Evolutionary conservation across 1,140 invertebrate genomes (phyloP), one percentile per base, ranked within the genome.

Genomic region (Drosophila pallidifrons): DNA sequence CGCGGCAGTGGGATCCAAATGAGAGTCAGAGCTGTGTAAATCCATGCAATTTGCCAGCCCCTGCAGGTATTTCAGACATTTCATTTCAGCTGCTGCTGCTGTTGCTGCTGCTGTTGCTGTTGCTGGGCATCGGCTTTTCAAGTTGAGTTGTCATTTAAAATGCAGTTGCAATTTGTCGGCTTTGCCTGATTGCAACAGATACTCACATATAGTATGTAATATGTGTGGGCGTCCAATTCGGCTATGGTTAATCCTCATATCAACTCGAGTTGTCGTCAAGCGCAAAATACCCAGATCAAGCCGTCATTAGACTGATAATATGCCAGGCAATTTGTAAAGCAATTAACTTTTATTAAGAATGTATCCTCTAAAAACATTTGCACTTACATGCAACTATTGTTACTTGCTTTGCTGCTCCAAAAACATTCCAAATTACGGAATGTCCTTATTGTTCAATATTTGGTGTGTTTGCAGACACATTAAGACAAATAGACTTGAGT

Each of bases 41-140:
- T 65, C 68, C 64, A 43, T 64, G 83, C 83, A 83, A 83, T 78
- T 88, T 83, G 73, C 35, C 30, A 32, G 38, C 11, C 11, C 74
- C 51, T 67, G 16, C 51, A 67, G 46, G 43, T 35, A 47, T 61
- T 60, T 65, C 58, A 46, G 25, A n/a, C 16, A 15, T 15, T 28
- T 32, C 30, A 32, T n/a, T n/a, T n/a, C n/a, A n/a, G 30, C 6
- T 63, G 51, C 63, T 28, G 7, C 6, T 32, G 30, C 5, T n/a
- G n/a, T n/a, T n/a, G 30, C 7, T 63, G 51, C 63, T 28, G 7
- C 7, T 32, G 30, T 0, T 59, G 55, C 30, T 52, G 45, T 57
- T 32, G 52, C 13, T 20, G 47, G 30, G 51, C 32, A 54, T 47
- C 66, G 49, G 41, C 67, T 70, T 71, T 38, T 49, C 25, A 32